Percentiles rank a stretch among this genome's conserved stretches.
These are phyloP conservation scores for Loxodonta africana DNA, from an alignment of 2,113 vertebrate species.

Conservation along the genomic window DNA sequence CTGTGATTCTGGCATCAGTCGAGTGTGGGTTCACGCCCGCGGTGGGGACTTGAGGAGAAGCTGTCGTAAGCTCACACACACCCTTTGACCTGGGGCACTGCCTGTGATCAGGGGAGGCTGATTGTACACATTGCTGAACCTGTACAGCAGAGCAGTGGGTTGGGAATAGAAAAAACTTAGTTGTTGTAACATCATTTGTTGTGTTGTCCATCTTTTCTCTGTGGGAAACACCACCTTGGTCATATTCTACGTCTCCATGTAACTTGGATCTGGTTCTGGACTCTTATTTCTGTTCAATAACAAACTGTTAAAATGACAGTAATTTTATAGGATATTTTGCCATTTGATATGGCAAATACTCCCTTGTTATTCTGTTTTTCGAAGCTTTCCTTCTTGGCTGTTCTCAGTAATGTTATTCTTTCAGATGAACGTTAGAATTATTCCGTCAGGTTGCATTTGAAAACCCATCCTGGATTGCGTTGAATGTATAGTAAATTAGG, in stretches of 20 bases:
- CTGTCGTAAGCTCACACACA: too few relatives aligned
- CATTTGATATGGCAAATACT: neutral
- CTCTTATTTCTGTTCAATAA: neutral
- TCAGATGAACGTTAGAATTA: neutral
- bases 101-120: neutral
- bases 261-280: too few relatives aligned
- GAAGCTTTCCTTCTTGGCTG: neutral
- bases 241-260: neutral
- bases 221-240: neutral
- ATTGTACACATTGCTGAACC: fast-evolving
- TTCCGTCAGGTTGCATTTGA: neutral
- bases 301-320: neutral
- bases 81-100: neutral
- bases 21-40: neutral
- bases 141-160: fast-evolving
- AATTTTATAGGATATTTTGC: neutral
- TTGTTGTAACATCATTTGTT: too few relatives aligned
- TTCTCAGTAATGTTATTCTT: neutral
- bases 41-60: neutral
- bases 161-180: neutral
- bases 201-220: fast-evolving
- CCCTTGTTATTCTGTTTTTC: neutral
- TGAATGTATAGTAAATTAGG: neutral
- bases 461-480: neutral
- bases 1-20: neutral